Conservation (phyloP, 2,113 vertebrate genomes). For the Aramus guarauna region DNA sequence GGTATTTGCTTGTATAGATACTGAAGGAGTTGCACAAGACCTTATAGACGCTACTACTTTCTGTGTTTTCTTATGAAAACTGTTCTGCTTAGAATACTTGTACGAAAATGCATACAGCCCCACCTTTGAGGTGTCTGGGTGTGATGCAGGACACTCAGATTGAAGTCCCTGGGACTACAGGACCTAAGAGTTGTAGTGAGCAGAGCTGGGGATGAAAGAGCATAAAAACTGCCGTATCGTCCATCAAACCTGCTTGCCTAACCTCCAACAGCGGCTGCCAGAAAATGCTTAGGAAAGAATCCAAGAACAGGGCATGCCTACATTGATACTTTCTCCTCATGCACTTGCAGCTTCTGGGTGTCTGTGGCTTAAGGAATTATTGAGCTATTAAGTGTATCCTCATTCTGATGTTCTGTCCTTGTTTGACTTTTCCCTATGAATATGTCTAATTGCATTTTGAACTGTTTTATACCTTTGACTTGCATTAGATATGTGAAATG, state of each 20-base stretch:
- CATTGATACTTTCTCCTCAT: background rate
- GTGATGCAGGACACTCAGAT: background rate
- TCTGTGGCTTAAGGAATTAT: background rate
- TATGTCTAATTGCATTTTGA: background rate
- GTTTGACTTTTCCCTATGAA: background rate
- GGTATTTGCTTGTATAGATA: background rate
- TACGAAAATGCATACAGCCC: background rate
- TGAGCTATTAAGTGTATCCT: background rate
- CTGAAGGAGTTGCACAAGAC: background rate
- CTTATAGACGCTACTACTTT: background rate
- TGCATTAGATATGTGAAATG: fast-evolving
- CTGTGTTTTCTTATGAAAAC: background rate
- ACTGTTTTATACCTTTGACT: background rate
- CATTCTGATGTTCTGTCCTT: background rate
- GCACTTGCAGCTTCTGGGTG: background rate
- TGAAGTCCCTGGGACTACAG: background rate
- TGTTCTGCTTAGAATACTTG: background rate
- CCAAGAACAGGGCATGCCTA: background rate
- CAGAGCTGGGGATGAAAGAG: background rate
- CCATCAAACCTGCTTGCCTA: background rate
- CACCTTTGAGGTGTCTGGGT: background rate
- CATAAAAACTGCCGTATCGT: background rate
- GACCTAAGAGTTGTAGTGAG: background rate
- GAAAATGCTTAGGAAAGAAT: background rate
- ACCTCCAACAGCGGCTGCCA: background rate